A percentile compares a stretch with the other conserved stretches of the same genome.
Conservation (phyloP, 1,140 invertebrate species). For the Drosophila orena region DNA sequence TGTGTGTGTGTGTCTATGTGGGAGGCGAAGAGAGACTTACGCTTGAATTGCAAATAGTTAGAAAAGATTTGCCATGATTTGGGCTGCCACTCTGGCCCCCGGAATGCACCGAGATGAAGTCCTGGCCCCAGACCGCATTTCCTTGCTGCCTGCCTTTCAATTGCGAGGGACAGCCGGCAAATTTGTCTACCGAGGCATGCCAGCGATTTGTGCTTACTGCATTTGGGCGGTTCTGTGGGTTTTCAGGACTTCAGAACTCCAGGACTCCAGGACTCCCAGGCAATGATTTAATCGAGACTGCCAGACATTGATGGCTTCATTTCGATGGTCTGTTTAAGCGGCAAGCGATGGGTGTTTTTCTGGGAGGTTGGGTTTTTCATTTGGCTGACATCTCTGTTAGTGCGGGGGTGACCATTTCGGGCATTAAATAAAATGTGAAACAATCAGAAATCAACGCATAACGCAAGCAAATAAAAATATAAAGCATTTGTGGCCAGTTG, state of each 20-base stretch:
- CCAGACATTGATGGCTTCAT: slow-evolving; percentile 60
- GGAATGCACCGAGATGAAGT: slow-evolving; percentile 46
- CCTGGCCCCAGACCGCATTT: slow-evolving; percentile 32
- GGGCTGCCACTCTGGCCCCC: slow-evolving; percentile 30
- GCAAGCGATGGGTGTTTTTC: slow-evolving; percentile 13
- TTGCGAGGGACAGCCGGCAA: slow-evolving; percentile 43
- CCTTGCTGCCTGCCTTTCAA: slow-evolving; percentile 49
- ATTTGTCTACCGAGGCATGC: slow-evolving; percentile 55
- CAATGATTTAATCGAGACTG: slow-evolving; percentile 74
- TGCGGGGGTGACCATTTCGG: slow-evolving; percentile 10
- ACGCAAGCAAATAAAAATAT: slow-evolving; percentile 74
- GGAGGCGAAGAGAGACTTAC: slow-evolving; percentile 61
- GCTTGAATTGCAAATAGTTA: slow-evolving; percentile 83
- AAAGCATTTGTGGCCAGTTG: slow-evolving; percentile 75
- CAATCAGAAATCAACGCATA: slow-evolving; percentile 81
- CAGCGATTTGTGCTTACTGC: slow-evolving; percentile 79
- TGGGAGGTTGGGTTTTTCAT: not conserved
- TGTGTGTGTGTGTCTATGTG: not conserved
- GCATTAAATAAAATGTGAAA: slow-evolving; percentile 82
- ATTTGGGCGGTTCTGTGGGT: slow-evolving; percentile 65
- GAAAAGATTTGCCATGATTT: slow-evolving; percentile 80
- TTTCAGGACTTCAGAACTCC: slow-evolving; percentile 10
- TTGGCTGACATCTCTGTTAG: slow-evolving; percentile 27
- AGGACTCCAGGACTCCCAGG: not conserved
- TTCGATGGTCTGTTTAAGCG: slow-evolving; percentile 32